Evolutionary conservation across 2,888 invertebrate genomes (phyloP).

Genomic region (Suillia variegata): DNA sequence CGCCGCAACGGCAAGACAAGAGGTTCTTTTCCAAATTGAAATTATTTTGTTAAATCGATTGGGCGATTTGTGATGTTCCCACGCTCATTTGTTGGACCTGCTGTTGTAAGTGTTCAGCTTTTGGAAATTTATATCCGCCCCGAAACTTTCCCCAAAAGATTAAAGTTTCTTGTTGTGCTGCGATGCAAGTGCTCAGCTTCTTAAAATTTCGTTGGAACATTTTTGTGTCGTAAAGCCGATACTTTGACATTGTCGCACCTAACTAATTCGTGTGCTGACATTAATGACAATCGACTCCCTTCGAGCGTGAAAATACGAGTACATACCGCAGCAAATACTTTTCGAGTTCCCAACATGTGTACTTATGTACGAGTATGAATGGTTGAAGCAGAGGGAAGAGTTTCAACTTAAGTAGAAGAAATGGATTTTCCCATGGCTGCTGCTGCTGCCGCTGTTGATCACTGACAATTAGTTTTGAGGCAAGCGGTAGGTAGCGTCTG

Average conservation of each 20-base stretch:
- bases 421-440: neutral
- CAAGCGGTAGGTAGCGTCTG: neutral
- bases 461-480: neutral
- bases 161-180: no score
- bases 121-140: no score
- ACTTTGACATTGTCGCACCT: neutral
- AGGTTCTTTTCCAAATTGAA: neutral
- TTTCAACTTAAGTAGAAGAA: neutral
- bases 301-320: no score
- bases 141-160: no score
- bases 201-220: no score
- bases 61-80: neutral
- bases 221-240: no score
- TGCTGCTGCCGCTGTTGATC: neutral
- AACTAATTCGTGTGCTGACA: neutral
- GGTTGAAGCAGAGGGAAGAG: no score
- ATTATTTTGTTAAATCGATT: neutral
- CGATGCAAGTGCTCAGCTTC: no score
- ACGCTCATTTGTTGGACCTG: neutral
- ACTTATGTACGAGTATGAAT: no score
- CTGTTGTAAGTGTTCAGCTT: no score
- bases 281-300: neutral
- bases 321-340: neutral
- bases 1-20: neutral
- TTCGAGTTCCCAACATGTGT: neutral